Base-by-base conservation (phyloP, 2,113 vertebrate species). In the Platycercus adscitus region DNA sequence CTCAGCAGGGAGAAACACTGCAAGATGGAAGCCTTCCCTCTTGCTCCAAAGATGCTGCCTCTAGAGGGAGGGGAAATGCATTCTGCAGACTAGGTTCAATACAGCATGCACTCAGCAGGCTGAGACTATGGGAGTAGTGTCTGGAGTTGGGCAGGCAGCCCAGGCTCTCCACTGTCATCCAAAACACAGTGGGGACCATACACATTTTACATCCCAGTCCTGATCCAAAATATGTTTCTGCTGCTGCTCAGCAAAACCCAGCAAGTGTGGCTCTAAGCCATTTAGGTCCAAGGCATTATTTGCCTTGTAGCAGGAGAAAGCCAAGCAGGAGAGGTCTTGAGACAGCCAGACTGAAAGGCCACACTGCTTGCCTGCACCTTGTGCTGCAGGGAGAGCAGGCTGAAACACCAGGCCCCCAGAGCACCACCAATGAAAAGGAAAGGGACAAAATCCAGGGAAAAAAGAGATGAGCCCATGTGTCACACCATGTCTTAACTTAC, bases 401-500 rank as follows among this genome's bases (percentile, higher is more conserved):
- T 20, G 17, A 43, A 79, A 50, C 25, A 60, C 21, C 14, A 64
- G 18, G n/a, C 7, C 26, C 18, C 6, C 17, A 5, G 2, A 76
- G 26, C 2, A 11, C 11, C 15, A 86, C 1, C 0, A 0, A 49
- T 5, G 49, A 47, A 76, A 91, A 5, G 2, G 66, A 76, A 91
- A 5, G 2, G 66, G 58, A 49, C 28, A 63, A 92, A 95, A 87
- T 13, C 13, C 73, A 66, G 13, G 33, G 26, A n/a, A 56, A 31
- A 37, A 75, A 84, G 6, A 83, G 56, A 52, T 2, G 15, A 89
- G 13, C 5, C 12, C 24, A 28, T 4, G 5, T 63, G 58, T 55
- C 71, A 41, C 4, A 37, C 23, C 6, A 6, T 7, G 21, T 43
- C 37, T 43, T 43, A 56, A 93, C 98, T 98, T 91, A 99, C 99